A percentile compares a stretch with the other conserved stretches of the same genome.
phyloP scores from a whole-genome alignment of 64 coral and sea anemone genomes.

The Pocillopora damicornis region DNA sequence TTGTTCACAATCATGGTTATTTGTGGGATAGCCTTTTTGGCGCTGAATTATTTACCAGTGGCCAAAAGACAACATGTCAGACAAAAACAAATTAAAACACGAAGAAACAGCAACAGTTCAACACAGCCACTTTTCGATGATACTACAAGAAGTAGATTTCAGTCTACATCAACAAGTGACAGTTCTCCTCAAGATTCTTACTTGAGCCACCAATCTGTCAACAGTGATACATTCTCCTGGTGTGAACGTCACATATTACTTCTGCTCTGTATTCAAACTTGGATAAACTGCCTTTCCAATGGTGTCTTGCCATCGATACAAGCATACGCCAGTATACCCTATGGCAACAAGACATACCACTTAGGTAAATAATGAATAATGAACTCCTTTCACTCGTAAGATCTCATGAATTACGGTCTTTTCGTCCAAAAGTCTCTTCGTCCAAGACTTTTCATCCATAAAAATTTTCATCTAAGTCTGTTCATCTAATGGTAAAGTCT shows the following conservation, averaged over 20 bases:
- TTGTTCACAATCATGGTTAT: conserved; percentile 81
- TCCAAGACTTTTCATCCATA: no score
- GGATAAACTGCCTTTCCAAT: conserved; percentile 80
- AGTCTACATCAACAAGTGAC: background rate
- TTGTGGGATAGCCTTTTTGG: conserved; percentile 73
- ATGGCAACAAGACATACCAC: conserved; percentile 82
- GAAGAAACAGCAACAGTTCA: conserved; percentile 5
- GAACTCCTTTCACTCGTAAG: no score
- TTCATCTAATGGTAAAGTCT: no score
- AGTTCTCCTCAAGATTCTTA: background rate
- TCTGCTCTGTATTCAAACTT: conserved; percentile 75
- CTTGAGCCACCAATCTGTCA: background rate
- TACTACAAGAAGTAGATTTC: background rate
- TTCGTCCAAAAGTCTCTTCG: background rate
- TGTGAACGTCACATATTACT: conserved; percentile 19
- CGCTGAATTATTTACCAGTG: conserved; percentile 79
- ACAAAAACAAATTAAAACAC: background rate
- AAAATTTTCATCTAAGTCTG: no score
- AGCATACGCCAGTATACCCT: conserved; percentile 85
- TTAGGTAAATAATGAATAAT: conserved; percentile 58
- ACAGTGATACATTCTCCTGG: conserved; percentile 14
- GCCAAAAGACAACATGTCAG: conserved; percentile 65
- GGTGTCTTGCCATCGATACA: conserved; percentile 76
- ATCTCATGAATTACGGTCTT: background rate
- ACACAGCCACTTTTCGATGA: conserved; percentile 16